Percentiles rank a stretch among this genome's conserved stretches.
Evolutionary conservation across 2,888 invertebrate species (phyloP).

Genomic region (Catocala fraxini): DNA sequence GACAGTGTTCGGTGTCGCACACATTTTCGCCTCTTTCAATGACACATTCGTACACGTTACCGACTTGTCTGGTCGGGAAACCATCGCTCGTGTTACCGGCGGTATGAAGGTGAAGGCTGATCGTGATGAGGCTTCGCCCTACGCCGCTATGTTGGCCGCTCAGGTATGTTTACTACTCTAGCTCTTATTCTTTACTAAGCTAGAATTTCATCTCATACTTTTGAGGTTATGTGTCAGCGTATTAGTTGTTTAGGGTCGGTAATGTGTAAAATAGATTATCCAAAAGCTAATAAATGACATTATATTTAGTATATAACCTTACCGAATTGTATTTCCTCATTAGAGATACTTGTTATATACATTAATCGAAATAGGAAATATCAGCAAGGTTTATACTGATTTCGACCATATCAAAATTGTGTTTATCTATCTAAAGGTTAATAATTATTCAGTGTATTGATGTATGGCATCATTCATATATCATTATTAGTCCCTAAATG

Average conservation of each 20-base stretch:
- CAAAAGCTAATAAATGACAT: too few species aligned
- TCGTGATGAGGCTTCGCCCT: slow-evolving; percentile 99
- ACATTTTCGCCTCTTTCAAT: slow-evolving; percentile 99
- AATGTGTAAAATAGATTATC: neutral
- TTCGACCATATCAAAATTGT: too few species aligned
- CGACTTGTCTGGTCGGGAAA: slow-evolving; percentile 98
- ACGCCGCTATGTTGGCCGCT: slow-evolving; percentile 99
- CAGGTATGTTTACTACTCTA: slow-evolving; percentile 89
- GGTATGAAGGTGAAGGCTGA: slow-evolving; percentile 99
- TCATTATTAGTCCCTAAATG: too few species aligned
- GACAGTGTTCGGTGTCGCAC: slow-evolving; percentile 99
- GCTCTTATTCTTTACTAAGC: neutral
- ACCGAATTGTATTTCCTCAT: too few species aligned
- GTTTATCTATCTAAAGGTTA: too few species aligned
- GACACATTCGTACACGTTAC: slow-evolving; percentile 99
- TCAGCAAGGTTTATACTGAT: too few species aligned
- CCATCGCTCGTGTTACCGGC: slow-evolving; percentile 97
- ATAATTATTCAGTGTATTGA: too few species aligned
- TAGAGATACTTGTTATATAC: too few species aligned
- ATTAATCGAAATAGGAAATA: too few species aligned
- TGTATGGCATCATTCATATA: too few species aligned
- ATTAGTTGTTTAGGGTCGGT: slow-evolving; percentile 17
- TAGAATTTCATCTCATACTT: neutral
- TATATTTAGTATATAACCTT: too few species aligned
- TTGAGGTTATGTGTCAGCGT: slow-evolving; percentile 52